phyloP scores from a whole-genome alignment of 2,888 invertebrate species.

The Tipula confusa region DNA sequence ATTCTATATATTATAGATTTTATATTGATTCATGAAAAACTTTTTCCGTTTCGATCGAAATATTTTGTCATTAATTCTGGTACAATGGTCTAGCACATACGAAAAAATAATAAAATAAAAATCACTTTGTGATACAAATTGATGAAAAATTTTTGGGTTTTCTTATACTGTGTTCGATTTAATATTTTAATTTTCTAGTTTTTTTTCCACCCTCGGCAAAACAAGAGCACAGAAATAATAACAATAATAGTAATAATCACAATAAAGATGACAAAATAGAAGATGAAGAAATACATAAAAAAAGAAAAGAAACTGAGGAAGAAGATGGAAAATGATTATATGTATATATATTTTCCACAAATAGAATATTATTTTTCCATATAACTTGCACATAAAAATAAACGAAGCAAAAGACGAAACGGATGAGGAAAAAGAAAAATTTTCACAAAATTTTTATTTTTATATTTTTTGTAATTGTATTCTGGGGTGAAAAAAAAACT shows the following conservation, averaged over 20 bases:
- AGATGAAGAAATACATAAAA: background rate
- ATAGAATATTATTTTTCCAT: constrained; percentile 25
- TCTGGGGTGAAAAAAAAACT: constrained; percentile 4
- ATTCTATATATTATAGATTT: background rate
- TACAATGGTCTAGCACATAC: background rate
- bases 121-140: background rate
- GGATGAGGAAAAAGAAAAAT: background rate
- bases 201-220: background rate
- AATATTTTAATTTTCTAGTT: background rate
- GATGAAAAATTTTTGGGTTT: background rate
- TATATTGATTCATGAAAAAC: background rate
- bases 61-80: too few species aligned
- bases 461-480: constrained; percentile 17
- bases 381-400: constrained; percentile 16
- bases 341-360: background rate
- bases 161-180: background rate
- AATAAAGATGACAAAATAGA: background rate
- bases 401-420: background rate
- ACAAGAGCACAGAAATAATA: background rate
- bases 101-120: background rate
- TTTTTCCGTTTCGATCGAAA: background rate
- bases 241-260: background rate
- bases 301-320: background rate
- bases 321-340: constrained; percentile 17
- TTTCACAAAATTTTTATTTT: constrained; percentile 20